These are phyloP conservation scores for Samia ricini DNA, from an alignment of 1,140 invertebrate genomes.

Conservation along the genomic window DNA sequence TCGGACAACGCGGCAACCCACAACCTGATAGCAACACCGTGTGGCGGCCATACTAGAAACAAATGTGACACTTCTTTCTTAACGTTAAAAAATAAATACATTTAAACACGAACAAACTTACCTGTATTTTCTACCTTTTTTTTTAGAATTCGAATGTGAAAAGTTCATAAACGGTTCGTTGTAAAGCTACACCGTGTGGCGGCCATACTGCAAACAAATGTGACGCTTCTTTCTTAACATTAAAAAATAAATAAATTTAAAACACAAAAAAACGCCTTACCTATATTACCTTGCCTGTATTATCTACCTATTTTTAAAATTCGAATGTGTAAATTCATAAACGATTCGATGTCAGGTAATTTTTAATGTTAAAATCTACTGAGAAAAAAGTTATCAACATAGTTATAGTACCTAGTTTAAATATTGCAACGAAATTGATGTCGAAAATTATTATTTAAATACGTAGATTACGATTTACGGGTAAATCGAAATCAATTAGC, in stretches of 20 bases:
- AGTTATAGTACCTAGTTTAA: constrained; percentile 33
- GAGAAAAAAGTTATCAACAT: constrained; percentile 25
- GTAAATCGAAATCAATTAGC: constrained; percentile 26
- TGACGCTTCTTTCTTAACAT: constrained; percentile 31
- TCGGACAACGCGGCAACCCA: constrained; percentile 80
- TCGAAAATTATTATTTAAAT: constrained; percentile 25
- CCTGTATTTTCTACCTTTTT: no score
- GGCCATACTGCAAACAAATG: constrained; percentile 71
- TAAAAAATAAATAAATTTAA: not conserved
- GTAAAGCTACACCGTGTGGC: constrained; percentile 83
- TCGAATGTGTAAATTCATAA: no score
- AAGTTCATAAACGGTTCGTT: no score
- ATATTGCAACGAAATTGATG: constrained; percentile 60
- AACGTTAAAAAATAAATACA: not conserved
- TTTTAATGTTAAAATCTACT: not conserved
- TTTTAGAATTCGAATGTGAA: no score
- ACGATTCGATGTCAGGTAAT: not conserved
- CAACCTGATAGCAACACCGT: constrained; percentile 83
- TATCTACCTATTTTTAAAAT: no score
- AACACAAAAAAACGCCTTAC: not conserved
- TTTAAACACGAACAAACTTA: not conserved
- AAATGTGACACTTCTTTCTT: constrained; percentile 33
- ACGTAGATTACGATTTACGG: constrained; percentile 33
- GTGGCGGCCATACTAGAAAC: constrained; percentile 79
- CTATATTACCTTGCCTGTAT: no score